Percentiles rank a stretch among this genome's conserved stretches.
Conservation (phyloP, 1,140 invertebrate genomes). For the Drosophila sp. region DNA sequence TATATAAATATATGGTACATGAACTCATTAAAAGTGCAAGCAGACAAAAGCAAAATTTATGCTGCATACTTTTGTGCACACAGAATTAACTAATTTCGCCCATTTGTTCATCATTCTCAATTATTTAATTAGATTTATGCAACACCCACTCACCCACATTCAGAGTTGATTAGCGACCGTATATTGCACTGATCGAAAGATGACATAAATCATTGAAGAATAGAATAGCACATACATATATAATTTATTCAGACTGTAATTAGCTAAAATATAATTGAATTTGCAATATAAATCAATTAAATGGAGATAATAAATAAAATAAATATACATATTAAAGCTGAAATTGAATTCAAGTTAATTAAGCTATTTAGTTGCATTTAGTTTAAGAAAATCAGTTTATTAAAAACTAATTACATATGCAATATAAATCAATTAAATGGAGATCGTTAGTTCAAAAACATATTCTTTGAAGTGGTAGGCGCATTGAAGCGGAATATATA, state of each 20-base stretch:
- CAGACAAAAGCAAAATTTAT: constrained; percentile 41
- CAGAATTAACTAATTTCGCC: constrained; percentile 60
- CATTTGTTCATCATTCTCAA: constrained; percentile 49
- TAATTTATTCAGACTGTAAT: not conserved
- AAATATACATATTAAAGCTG: too few species aligned
- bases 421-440: too few species aligned
- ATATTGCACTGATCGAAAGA: not conserved
- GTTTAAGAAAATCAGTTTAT: too few species aligned
- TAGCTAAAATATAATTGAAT: too few species aligned
- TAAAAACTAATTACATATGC: too few species aligned
- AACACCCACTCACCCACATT: constrained; percentile 14
- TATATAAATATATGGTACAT: constrained; percentile 19
- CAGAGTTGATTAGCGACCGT: constrained; percentile 32
- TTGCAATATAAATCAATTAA: too few species aligned
- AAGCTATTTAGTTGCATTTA: too few species aligned
- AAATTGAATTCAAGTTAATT: too few species aligned
- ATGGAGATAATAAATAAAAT: too few species aligned
- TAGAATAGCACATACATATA: not conserved
- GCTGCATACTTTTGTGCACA: constrained; percentile 72
- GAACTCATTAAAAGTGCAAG: constrained; percentile 69
- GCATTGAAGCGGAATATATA: too few species aligned
- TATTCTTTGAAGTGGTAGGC: too few species aligned
- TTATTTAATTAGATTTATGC: constrained; percentile 51
- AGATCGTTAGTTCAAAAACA: too few species aligned
- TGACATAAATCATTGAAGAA: not conserved